These are phyloP conservation scores for Menidia menidia DNA, from an alignment of 2,797 vertebrate genomes.

Conservation along the genomic window DNA sequence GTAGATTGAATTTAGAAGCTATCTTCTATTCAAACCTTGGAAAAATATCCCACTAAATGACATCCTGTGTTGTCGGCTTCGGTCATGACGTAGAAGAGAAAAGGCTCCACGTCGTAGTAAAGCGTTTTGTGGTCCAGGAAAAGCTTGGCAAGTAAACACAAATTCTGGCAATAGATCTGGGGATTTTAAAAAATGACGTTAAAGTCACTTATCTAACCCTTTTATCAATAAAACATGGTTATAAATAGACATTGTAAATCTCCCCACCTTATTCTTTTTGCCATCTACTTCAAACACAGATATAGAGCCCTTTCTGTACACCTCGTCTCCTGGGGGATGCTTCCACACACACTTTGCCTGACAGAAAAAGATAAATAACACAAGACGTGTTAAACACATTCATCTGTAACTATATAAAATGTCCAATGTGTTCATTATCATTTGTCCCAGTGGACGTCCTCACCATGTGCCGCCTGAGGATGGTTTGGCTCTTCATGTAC, in stretches of 20 bases:
- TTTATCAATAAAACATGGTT: neutral
- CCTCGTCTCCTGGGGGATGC: slow-evolving; percentile 96
- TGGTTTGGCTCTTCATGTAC: slow-evolving; percentile 99
- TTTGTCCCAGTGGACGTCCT: slow-evolving; percentile 17
- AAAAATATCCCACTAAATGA: slow-evolving; percentile 98
- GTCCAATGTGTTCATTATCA: neutral
- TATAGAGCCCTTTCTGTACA: slow-evolving; percentile 96
- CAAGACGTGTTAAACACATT: neutral
- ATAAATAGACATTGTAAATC: neutral
- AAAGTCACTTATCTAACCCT: neutral
- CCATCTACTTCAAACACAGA: slow-evolving; percentile 99
- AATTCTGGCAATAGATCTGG: slow-evolving; percentile 98
- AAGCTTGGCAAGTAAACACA: slow-evolving; percentile 97
- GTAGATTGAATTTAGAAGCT: neutral
- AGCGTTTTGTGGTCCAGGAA: slow-evolving; percentile 99
- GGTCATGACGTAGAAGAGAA: slow-evolving; percentile 99
- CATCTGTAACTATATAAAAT: neutral
- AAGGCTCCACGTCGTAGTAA: slow-evolving; percentile 98
- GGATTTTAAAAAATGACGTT: neutral
- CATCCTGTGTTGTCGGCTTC: slow-evolving; percentile 98
- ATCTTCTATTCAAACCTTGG: slow-evolving; percentile 85
- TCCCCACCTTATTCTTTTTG: slow-evolving; percentile 96
- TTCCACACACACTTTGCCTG: slow-evolving; percentile 99
- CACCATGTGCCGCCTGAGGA: slow-evolving; percentile 96
- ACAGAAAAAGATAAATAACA: neutral